These are phyloP conservation scores for Cryptocephalus primarius DNA, from an alignment of 2,888 invertebrate species.

Conservation along the genomic window DNA sequence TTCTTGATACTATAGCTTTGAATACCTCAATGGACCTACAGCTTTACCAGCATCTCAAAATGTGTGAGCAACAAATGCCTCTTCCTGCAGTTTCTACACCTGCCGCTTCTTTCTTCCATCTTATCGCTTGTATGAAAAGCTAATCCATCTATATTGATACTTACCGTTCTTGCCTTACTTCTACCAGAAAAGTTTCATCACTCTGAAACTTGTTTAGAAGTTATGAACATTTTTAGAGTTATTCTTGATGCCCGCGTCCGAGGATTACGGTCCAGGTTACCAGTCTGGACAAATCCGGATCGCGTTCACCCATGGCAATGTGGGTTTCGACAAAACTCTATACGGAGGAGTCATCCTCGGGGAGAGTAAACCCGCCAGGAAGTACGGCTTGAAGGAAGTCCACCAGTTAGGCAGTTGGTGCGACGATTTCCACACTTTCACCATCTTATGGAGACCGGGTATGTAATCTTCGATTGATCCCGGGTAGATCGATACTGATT, in stretches of 20 bases:
- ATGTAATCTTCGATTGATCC: neutral
- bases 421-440: slow-evolving; percentile 45
- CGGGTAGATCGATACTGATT: no score
- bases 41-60: no score
- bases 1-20: no score
- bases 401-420: slow-evolving; percentile 30
- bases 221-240: slow-evolving; percentile 41
- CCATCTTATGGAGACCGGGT: slow-evolving; percentile 46
- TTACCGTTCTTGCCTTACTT: no score
- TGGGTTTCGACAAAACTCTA: slow-evolving; percentile 22
- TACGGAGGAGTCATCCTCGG: slow-evolving; percentile 31
- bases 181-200: no score
- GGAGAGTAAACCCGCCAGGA: slow-evolving; percentile 20
- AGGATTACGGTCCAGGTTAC: slow-evolving; percentile 48
- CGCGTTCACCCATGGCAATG: slow-evolving; percentile 58
- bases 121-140: no score
- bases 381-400: slow-evolving; percentile 22
- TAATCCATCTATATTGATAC: no score
- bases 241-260: slow-evolving; percentile 51
- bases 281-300: slow-evolving; percentile 63
- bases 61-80: no score
- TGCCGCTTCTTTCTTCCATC: no score
- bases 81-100: no score
- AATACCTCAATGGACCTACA: no score
- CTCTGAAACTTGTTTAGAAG: no score